A percentile compares a stretch with the other conserved stretches of the same genome.
Conservation (phyloP, 2,888 invertebrate species). For the Hedya salicella region DNA sequence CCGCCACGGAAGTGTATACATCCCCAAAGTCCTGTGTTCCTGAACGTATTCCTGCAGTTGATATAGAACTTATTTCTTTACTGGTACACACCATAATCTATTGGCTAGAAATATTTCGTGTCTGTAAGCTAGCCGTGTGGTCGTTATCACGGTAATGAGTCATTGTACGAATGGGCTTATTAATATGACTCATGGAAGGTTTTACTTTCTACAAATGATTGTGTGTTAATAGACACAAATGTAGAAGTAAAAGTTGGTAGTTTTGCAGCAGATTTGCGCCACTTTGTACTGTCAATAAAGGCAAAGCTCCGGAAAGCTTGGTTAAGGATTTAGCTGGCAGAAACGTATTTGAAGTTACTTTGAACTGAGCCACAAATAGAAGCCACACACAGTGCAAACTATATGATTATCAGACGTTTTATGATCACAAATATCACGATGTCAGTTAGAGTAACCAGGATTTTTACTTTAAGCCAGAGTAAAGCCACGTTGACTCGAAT, state of each 20-base stretch:
- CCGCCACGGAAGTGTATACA: conserved; percentile 50
- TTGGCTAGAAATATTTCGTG: conserved; percentile 28
- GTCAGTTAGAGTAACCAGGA: too few species aligned
- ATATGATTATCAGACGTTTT: too few species aligned
- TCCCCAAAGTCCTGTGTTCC: conserved; percentile 44
- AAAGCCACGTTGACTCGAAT: too few species aligned
- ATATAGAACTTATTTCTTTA: conserved; percentile 33
- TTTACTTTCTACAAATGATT: conserved; percentile 39
- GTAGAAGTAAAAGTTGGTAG: conserved; percentile 8
- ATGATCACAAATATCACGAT: too few species aligned
- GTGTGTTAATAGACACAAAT: conserved; percentile 21
- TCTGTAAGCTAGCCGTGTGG: conserved; percentile 54
- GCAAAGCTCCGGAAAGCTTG: neutral
- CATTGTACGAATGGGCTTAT: conserved; percentile 70
- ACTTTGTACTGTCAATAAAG: neutral
- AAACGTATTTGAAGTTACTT: neutral
- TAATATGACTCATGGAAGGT: conserved; percentile 67
- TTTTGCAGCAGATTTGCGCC: neutral
- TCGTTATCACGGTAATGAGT: conserved; percentile 78
- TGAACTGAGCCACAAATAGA: neutral
- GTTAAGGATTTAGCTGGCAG: neutral
- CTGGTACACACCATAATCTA: conserved; percentile 4
- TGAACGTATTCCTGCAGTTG: conserved; percentile 43
- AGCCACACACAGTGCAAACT: neutral
- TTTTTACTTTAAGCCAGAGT: too few species aligned